Percentiles rank a stretch among this genome's conserved stretches.
phyloP scores from a whole-genome alignment of 2,797 vertebrate genomes.

The Austrolebias charrua region DNA sequence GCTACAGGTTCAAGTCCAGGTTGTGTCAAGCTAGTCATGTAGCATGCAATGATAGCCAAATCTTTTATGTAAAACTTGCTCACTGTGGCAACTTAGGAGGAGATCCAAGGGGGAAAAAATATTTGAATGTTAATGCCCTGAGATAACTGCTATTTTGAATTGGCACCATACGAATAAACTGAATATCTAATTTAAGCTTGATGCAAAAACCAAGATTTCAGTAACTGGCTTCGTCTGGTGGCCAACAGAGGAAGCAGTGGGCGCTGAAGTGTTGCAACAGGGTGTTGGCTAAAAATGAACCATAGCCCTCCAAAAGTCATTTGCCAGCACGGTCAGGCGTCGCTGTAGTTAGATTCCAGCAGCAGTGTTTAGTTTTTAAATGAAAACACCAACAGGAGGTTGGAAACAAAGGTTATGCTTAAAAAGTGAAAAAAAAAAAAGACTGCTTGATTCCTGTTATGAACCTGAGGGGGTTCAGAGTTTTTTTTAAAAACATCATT shows the following conservation, averaged over 20 bases:
- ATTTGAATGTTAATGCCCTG: too few species aligned
- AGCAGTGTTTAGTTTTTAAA: background rate
- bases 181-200: background rate
- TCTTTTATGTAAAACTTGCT: too few species aligned
- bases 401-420: background rate
- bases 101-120: too few species aligned
- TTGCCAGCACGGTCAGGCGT: slow-evolving; percentile 1
- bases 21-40: too few species aligned
- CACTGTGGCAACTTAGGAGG: too few species aligned
- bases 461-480: too few species aligned
- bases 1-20: too few species aligned
- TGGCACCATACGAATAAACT: too few species aligned
- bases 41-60: too few species aligned
- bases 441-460: background rate
- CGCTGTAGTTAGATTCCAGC: slow-evolving; percentile 1
- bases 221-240: background rate
- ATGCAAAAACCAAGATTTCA: background rate
- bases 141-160: too few species aligned
- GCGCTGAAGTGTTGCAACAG: slow-evolving; percentile 2
- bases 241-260: background rate
- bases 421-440: background rate
- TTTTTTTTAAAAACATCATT: too few species aligned
- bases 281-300: slow-evolving; percentile 6
- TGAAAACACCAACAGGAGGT: background rate
- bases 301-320: background rate